Conservation (phyloP, 2,113 vertebrate genomes). For the Mus musculus region GRCm39 chr15:13636501-13637000, state of each 20-base stretch:
- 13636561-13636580: constrained; percentile 57
- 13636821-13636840: not conserved
- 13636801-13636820: too few species aligned
- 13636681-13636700: not conserved
- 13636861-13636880: not conserved
- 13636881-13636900: too few species aligned
- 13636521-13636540: not conserved
- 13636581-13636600: constrained; percentile 56
- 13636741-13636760: not conserved
- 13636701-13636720: not conserved
- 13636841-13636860: not conserved
- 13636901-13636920: not conserved
- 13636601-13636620: constrained; percentile 40
- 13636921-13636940: not conserved
- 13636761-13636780: not conserved
- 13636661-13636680: not conserved
- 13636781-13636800: not conserved
- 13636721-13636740: not conserved
- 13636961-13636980: not conserved
- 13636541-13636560: constrained; percentile 65
- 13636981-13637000: not conserved
- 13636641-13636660: constrained; percentile 36
- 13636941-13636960: not conserved
- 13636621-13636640: constrained; percentile 49
- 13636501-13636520: constrained; percentile 39